Evolutionary conservation across 2,888 invertebrate species (phyloP), one percentile per base, ranked within the genome.

Genomic region (Mimumesa dahlbomi): DNA sequence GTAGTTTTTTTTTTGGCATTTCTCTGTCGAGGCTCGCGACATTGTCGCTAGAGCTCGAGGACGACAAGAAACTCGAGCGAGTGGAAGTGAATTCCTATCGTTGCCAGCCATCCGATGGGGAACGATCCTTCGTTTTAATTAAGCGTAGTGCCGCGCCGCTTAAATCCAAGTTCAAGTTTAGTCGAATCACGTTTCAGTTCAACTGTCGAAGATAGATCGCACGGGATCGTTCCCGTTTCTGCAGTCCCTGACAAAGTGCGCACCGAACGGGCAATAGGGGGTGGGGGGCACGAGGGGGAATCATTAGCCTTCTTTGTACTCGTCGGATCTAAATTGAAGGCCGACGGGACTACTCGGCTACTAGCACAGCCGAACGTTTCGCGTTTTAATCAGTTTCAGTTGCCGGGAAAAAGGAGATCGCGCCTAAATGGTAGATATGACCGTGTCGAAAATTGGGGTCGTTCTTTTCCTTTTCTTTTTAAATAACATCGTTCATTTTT

Each of bases 71-170:
- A 29, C 9, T 29, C 9, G n/a, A 11, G 5, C 16, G 34, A 34
- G 34, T 45, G 46, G 52, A 54, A 59, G 49, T 36, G 54, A 56
- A 45, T 38, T 69, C 38, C 63, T 31, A 49, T 59, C 53, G 34
- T 22, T 9, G 56, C 31, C 40, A n/a, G 29, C 42, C 13, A n/a
- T 11, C 21, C 62, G 53, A 36, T 36, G 66, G 67, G 67, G 62
- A 62, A 62, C 62, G 58, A 67, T 53, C 52, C 36, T 36, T 21
- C 46, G 46, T 67, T 70, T 57, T 71, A 71, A 71, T 71, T 71
- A 71, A 71, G 67, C 61, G 61, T 14, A 45, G 45, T 9, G 14
- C 29, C 34, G 25, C 14, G 40, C 25, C 57, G 49, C 16, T 45
- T 48, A 64, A 49, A 49, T 46, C 46, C 38, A 38, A 65, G 52